Conservation (phyloP, 1,140 invertebrate species). For the Conus betulinus region DNA sequence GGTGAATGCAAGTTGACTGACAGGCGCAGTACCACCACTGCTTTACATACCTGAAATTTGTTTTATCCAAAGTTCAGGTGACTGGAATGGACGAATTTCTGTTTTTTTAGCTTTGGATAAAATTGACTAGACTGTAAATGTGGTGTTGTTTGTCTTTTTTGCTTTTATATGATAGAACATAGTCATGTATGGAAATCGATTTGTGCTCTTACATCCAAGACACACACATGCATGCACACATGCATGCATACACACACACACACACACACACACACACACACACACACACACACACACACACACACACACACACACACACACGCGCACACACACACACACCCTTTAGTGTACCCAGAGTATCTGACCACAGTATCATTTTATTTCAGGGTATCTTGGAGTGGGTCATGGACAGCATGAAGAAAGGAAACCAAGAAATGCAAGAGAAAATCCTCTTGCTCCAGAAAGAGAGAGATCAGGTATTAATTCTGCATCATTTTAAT, state of each 20-base stretch:
- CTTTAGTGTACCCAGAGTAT: background rate
- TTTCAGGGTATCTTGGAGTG: constrained; percentile 69
- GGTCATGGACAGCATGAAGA: constrained; percentile 71
- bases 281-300: background rate
- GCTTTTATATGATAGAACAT: no score
- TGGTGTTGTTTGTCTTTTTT: no score
- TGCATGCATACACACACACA: background rate
- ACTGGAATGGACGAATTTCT: no score
- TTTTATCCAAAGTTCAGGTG: no score
- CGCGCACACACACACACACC: background rate
- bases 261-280: background rate
- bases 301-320: background rate
- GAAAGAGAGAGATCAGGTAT: constrained; percentile 71
- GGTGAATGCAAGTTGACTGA: no score
- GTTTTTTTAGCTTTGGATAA: no score
- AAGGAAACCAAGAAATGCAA: constrained; percentile 69
- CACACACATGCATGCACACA: background rate
- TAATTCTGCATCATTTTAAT: background rate
- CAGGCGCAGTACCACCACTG: no score
- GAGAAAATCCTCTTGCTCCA: constrained; percentile 68
- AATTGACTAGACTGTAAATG: no score
- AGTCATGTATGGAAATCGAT: no score
- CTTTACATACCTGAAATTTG: no score
- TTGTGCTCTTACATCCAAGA: background rate
- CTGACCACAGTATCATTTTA: background rate